Conservation (phyloP, 2,888 invertebrate species). For the Oconnorella tubifera region DNA sequence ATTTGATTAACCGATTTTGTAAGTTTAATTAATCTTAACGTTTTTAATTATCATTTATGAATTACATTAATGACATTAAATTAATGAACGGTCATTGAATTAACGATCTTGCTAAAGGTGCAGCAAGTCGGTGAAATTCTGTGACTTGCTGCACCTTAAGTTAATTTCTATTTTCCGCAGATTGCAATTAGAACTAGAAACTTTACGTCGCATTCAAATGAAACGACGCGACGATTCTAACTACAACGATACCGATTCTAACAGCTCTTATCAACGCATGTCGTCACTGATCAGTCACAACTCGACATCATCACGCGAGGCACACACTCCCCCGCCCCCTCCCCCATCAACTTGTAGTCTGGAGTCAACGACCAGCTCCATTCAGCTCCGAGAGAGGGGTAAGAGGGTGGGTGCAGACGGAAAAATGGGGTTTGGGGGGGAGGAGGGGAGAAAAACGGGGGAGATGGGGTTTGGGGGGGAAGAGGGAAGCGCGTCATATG, state of each 20-base stretch:
- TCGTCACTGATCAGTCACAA: neutral
- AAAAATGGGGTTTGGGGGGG: neutral
- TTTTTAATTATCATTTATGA: no score
- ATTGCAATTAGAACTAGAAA: constrained; percentile 50
- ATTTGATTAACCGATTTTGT: no score
- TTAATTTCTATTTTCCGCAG: constrained; percentile 36
- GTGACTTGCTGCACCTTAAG: no score
- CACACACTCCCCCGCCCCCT: neutral
- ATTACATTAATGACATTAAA: no score
- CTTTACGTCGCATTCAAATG: constrained; percentile 51
- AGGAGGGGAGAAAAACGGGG: neutral
- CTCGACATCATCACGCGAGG: neutral
- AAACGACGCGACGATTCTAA: constrained; percentile 40
- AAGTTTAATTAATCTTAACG: no score
- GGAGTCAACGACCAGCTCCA: neutral
- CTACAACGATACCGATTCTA: constrained; percentile 1
- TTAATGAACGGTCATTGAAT: no score
- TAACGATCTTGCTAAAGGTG: no score
- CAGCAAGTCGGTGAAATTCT: no score
- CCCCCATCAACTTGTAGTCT: neutral
- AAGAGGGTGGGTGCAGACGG: neutral
- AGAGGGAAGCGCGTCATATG: neutral
- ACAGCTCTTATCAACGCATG: neutral
- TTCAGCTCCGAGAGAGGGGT: neutral
- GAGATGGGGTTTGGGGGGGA: neutral